Evolutionary conservation across 2,888 invertebrate genomes (phyloP), one percentile per base, ranked within the genome.

Genomic region (Pristionchus fissidentatus): DNA sequence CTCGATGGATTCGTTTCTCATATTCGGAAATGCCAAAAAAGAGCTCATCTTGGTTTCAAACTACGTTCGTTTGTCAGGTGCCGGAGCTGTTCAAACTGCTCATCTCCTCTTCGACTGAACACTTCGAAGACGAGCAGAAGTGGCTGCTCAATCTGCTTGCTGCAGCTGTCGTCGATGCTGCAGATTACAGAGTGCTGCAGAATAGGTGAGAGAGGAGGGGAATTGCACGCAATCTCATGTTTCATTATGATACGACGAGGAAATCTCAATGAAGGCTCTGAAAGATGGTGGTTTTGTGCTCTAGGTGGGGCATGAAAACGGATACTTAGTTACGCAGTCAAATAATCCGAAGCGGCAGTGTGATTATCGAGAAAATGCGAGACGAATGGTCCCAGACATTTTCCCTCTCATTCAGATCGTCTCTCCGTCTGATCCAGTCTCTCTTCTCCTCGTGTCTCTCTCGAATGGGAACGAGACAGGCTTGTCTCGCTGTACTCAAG

Each of bases 11-110:
- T n/a, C n/a, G n/a, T n/a, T n/a, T n/a, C n/a, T n/a, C n/a, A n/a
- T n/a, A n/a, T n/a, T n/a, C n/a, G n/a, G n/a, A n/a, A n/a, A n/a
- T n/a, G n/a, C n/a, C n/a, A n/a, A n/a, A n/a, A n/a, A n/a, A n/a
- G n/a, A n/a, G n/a, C n/a, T n/a, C n/a, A n/a, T n/a, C n/a, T n/a
- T n/a, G n/a, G n/a, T n/a, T n/a, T n/a, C n/a, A n/a, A n/a, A n/a
- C n/a, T n/a, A n/a, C n/a, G n/a, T n/a, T 8, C 3, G 13, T 29
- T 81, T 52, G 77, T 29, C 46, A 86, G 86, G 86, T 97, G n/a
- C 97, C 97, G 0, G 97, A 97, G 92, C 95, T 97, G 91, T 95
- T 96, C 85, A 95, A 95, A 81, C 94, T 97, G 55, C 95, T 97
- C 91, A 95, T 96, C 92, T 96, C 96, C 86, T 94, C 95, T 15